A percentile compares a stretch with the other conserved stretches of the same genome.
Conservation (phyloP, 2,797 vertebrate genomes). For the Scomberomorus guttatus region DNA sequence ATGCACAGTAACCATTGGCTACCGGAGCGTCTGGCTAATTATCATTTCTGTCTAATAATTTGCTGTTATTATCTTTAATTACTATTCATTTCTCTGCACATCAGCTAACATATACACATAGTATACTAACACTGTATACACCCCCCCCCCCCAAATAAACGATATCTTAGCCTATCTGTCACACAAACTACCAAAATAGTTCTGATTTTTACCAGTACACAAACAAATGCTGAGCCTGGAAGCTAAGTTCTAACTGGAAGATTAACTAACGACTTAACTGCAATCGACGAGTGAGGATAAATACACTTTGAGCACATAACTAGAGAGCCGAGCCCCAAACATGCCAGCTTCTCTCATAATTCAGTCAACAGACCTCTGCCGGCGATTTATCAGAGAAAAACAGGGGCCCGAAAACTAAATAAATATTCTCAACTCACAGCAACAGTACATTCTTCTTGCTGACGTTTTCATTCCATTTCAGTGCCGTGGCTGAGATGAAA, state of each 20-base stretch:
- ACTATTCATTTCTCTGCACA: background rate
- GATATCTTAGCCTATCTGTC: background rate
- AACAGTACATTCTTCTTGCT: constrained; percentile 72
- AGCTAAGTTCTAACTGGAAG: too few species aligned
- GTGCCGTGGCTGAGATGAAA: constrained; percentile 63
- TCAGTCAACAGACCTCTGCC: constrained; percentile 58
- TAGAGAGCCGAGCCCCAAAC: constrained; percentile 36
- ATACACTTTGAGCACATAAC: constrained; percentile 23
- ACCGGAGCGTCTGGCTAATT: background rate
- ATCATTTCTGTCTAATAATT: background rate
- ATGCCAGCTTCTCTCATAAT: constrained; percentile 29
- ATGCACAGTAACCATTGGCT: too few species aligned
- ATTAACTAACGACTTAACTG: constrained; percentile 33
- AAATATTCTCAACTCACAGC: constrained; percentile 70
- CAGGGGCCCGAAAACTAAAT: constrained; percentile 59
- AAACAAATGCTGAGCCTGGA: too few species aligned
- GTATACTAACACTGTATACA: background rate
- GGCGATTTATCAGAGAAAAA: constrained; percentile 62
- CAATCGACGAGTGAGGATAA: constrained; percentile 42
- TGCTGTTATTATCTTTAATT: background rate
- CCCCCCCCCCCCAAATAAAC: background rate
- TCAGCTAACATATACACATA: background rate
- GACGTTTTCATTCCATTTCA: constrained; percentile 76
- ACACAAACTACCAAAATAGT: too few species aligned
- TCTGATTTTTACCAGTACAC: background rate